Percentiles rank a stretch among this genome's conserved stretches.
phyloP scores from a whole-genome alignment of 2,797 vertebrate genomes.

The Cirrhinus molitorella region DNA sequence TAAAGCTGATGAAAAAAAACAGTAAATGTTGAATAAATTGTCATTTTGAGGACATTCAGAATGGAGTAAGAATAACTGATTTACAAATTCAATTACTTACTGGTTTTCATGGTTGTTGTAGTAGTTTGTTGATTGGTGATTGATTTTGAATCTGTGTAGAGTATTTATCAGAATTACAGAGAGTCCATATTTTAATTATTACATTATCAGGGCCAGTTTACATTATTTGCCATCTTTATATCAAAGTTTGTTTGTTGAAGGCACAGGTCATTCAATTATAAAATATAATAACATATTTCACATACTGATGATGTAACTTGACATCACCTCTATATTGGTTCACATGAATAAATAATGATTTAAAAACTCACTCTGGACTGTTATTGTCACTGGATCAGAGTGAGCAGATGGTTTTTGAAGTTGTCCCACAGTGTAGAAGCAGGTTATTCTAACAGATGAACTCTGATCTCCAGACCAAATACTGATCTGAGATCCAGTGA shows the following conservation, averaged over 20 bases:
- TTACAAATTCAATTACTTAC: not conserved
- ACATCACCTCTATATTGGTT: not conserved
- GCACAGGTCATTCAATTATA: not conserved
- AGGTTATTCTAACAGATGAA: conserved; percentile 6
- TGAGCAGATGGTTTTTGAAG: not conserved
- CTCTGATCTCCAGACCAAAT: conserved; percentile 11
- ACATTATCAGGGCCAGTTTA: not conserved
- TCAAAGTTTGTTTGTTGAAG: not conserved
- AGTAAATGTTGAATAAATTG: not conserved
- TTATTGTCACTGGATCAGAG: not conserved
- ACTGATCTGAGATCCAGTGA: conserved; percentile 9
- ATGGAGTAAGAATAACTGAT: too few species aligned
- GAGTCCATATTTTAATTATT: too few species aligned
- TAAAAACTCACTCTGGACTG: not conserved
- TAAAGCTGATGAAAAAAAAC: not conserved
- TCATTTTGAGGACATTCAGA: not conserved
- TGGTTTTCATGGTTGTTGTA: not conserved
- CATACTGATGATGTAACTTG: not conserved
- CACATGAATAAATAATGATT: not conserved
- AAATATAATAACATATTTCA: not conserved
- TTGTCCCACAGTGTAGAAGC: not conserved
- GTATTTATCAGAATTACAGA: not conserved
- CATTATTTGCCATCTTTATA: not conserved
- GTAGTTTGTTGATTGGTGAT: not conserved
- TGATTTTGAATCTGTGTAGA: not conserved